A percentile compares a stretch with the other conserved stretches of the same genome.
These are phyloP conservation scores for Drosophila trapezifrons DNA, from an alignment of 1,140 invertebrate species.

Conservation along the genomic window DNA sequence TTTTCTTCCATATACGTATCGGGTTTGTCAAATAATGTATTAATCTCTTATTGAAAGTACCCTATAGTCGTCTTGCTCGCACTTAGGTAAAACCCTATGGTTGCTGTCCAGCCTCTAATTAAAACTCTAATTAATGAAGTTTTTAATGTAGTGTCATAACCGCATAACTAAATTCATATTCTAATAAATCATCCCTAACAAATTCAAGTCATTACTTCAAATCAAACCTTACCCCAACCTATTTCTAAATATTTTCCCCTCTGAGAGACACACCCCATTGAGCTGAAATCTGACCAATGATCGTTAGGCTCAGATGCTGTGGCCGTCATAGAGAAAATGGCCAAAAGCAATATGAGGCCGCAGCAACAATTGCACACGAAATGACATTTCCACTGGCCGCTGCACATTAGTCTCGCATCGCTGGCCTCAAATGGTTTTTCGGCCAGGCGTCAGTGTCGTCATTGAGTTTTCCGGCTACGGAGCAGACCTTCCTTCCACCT, in stretches of 20 bases:
- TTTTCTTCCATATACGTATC: too few species aligned
- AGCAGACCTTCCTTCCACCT: conserved; percentile 24
- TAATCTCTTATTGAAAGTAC: too few species aligned
- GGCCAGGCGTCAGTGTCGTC: conserved; percentile 52
- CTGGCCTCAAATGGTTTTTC: conserved; percentile 60
- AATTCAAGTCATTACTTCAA: not conserved
- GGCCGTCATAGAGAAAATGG: conserved; percentile 16
- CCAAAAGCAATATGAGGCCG: conserved; percentile 12
- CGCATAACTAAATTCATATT: too few species aligned
- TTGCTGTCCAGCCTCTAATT: too few species aligned
- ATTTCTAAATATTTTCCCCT: not conserved
- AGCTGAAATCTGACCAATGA: not conserved
- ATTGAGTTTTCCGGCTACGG: conserved; percentile 27
- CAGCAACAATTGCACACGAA: conserved; percentile 33
- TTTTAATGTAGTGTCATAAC: too few species aligned
- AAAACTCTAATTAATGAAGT: too few species aligned
- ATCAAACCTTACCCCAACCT: too few species aligned
- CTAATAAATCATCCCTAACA: too few species aligned
- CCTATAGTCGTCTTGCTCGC: too few species aligned
- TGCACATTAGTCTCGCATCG: conserved; percentile 74
- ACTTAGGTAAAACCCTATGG: too few species aligned
- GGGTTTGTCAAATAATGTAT: too few species aligned
- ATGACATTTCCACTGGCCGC: conserved; percentile 39
- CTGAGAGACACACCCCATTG: not conserved
- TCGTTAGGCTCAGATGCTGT: conserved; percentile 1